These are phyloP conservation scores for Monochamus saltuarius DNA, from an alignment of 1,140 invertebrate genomes.

Conservation along the genomic window DNA sequence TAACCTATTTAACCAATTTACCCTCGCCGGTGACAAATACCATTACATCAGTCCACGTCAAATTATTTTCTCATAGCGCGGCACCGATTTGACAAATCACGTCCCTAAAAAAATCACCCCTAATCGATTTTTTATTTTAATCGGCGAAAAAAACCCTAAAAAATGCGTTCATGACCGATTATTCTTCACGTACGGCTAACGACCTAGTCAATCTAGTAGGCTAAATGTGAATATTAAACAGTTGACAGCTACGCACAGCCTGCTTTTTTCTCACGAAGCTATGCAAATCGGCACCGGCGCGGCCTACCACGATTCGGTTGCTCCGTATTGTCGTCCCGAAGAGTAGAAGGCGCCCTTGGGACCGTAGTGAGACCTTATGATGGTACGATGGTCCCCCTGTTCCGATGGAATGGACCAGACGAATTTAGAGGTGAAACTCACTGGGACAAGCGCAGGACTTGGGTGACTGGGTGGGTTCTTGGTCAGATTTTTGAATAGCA, in stretches of 20 bases:
- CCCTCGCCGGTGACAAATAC: no score
- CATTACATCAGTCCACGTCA: slow-evolving; percentile 9
- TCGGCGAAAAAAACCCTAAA: slow-evolving; percentile 1
- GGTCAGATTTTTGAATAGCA: slow-evolving; percentile 30
- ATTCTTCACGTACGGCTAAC: slow-evolving; percentile 15
- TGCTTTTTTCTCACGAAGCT: slow-evolving; percentile 32
- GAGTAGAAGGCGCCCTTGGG: background rate
- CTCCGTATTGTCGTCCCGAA: background rate
- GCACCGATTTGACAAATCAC: slow-evolving; percentile 24
- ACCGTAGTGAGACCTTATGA: slow-evolving; percentile 6
- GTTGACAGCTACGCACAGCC: slow-evolving; percentile 25
- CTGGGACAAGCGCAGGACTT: background rate
- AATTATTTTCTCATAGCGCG: slow-evolving; percentile 24
- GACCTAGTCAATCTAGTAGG: slow-evolving; percentile 19
- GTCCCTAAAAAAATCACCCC: slow-evolving; percentile 13
- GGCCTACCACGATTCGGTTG: slow-evolving; percentile 18
- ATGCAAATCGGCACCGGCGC: slow-evolving; percentile 21
- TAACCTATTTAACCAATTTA: no score
- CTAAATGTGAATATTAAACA: slow-evolving; percentile 30
- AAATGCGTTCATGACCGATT: slow-evolving; percentile 27
- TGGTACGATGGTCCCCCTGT: slow-evolving; percentile 19
- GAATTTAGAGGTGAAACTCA: background rate
- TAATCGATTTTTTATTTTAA: slow-evolving; percentile 31
- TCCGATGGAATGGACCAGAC: slow-evolving; percentile 11
- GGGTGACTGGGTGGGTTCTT: slow-evolving; percentile 1